A percentile compares a stretch with the other conserved stretches of the same genome.
Evolutionary conservation across 2,888 invertebrate species (phyloP).

Genomic region (Monoplex corrugatus): DNA sequence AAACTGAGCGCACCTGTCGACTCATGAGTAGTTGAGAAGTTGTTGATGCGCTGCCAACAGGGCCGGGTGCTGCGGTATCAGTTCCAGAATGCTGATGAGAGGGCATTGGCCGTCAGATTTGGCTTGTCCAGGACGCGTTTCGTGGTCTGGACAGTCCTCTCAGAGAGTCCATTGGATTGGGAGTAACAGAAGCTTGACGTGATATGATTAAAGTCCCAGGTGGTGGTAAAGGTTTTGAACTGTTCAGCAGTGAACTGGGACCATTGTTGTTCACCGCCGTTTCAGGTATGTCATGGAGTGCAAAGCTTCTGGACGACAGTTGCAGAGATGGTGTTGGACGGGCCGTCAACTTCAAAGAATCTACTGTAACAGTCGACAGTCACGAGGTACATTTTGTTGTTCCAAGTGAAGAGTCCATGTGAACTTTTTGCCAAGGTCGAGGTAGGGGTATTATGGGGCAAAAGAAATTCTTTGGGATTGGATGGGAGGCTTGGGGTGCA

Average conservation of each 20-base stretch:
- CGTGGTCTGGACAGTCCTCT: not conserved
- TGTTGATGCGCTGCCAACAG: not conserved
- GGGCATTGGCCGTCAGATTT: not conserved
- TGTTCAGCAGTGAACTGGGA: slow-evolving; percentile 2
- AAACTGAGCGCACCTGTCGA: slow-evolving; percentile 37
- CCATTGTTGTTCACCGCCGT: slow-evolving; percentile 32
- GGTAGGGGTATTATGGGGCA: slow-evolving; percentile 3
- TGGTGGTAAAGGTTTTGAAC: not conserved
- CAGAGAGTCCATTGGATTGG: slow-evolving; percentile 20
- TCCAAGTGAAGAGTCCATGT: slow-evolving; percentile 19
- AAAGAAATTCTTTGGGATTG: slow-evolving; percentile 10
- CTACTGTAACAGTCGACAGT: not conserved
- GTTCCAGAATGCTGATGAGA: slow-evolving; percentile 7
- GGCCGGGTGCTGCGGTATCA: slow-evolving; percentile 21
- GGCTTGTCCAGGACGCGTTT: slow-evolving; percentile 3
- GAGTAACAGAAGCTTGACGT: not conserved
- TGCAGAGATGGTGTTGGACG: not conserved
- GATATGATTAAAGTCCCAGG: not conserved
- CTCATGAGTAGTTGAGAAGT: slow-evolving; percentile 10
- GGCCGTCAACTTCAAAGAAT: not conserved
- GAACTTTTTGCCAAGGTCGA: not conserved
- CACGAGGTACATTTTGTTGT: not conserved
- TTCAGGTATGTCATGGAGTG: slow-evolving; percentile 25
- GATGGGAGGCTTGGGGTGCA: not conserved
- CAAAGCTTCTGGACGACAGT: slow-evolving; percentile 36